A percentile compares a stretch with the other conserved stretches of the same genome.
Conservation (phyloP, 2,113 vertebrate genomes). For the Eidolon helvum region DNA sequence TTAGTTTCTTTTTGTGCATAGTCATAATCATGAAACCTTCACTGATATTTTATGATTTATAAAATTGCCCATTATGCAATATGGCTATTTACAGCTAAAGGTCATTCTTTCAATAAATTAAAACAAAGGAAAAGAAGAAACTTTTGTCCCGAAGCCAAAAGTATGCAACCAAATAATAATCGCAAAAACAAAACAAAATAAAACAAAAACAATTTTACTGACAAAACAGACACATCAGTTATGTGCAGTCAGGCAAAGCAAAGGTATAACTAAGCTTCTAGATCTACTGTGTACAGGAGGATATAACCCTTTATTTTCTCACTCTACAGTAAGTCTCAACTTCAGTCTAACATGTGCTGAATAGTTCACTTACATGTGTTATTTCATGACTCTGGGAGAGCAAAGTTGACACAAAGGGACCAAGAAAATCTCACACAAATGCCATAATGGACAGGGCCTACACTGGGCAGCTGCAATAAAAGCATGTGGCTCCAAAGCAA, state of each 20-base stretch:
- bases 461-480: not conserved
- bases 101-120: not conserved
- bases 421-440: not conserved
- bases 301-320: not conserved
- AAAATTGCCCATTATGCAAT: not conserved
- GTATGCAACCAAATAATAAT: not conserved
- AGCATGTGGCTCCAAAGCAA: not conserved
- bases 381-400: not conserved
- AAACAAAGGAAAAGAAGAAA: not conserved
- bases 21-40: not conserved
- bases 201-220: not conserved
- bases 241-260: not conserved
- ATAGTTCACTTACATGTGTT: not conserved
- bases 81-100: not conserved
- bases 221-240: not conserved
- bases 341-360: not conserved
- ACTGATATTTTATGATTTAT: not conserved
- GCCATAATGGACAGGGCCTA: not conserved
- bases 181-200: not conserved
- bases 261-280: not conserved
- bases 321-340: not conserved
- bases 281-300: not conserved
- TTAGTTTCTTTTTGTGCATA: not conserved
- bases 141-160: not conserved
- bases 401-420: not conserved